Evolutionary conservation across 1,140 invertebrate genomes (phyloP).

Genomic region (Zaprionus gabonicus): DNA sequence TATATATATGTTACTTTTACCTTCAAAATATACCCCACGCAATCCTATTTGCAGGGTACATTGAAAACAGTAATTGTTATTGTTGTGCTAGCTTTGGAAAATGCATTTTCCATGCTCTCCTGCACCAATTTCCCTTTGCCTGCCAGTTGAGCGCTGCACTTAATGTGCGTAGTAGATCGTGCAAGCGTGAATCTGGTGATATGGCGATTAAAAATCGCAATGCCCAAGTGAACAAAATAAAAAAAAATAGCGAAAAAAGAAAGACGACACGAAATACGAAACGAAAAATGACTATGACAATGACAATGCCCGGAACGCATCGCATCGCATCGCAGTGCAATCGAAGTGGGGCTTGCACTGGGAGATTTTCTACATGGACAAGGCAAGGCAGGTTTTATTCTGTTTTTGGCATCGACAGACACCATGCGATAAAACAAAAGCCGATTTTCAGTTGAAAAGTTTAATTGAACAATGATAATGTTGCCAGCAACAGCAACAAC

Average conservation of each 20-base stretch:
- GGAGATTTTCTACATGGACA: constrained; percentile 21
- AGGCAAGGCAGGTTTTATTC: constrained; percentile 45
- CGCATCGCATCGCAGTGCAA: constrained; percentile 32
- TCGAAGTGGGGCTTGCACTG: constrained; percentile 39
- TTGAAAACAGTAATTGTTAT: constrained; percentile 69
- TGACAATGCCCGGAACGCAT: constrained; percentile 51
- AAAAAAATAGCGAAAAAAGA: not conserved
- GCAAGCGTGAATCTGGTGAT: constrained; percentile 80
- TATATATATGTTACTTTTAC: not conserved
- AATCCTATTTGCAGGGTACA: not conserved
- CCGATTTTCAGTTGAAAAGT: constrained; percentile 82
- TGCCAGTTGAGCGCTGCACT: constrained; percentile 48
- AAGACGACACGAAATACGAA: constrained; percentile 1
- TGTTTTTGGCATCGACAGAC: constrained; percentile 75
- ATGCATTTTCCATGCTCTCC: constrained; percentile 47
- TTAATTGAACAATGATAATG: constrained; percentile 83
- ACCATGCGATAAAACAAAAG: constrained; percentile 75
- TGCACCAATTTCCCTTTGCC: constrained; percentile 15
- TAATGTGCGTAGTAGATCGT: constrained; percentile 81
- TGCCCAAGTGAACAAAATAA: constrained; percentile 50
- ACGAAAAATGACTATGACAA: constrained; percentile 26
- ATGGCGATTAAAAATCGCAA: constrained; percentile 80
- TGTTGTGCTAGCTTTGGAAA: constrained; percentile 65
- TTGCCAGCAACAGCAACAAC: constrained; percentile 44
- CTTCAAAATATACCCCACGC: not conserved